Conservation (phyloP, 1,140 invertebrate species). For the Drosophila obscura region DNA sequence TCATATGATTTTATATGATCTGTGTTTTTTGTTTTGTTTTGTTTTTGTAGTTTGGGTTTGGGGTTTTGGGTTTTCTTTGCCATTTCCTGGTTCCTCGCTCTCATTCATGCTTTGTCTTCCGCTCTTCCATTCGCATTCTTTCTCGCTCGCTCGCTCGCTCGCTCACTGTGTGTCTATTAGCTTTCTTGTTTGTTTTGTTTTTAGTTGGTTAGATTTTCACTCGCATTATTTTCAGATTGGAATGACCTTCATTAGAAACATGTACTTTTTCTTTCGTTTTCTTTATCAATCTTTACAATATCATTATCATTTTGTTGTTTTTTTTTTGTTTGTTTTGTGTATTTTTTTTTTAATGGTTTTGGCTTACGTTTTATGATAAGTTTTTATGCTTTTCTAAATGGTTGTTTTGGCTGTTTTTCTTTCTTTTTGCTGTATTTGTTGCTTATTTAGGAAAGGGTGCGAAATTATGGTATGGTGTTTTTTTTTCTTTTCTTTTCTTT, state of each 20-base stretch:
- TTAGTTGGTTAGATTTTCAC: conserved; percentile 70
- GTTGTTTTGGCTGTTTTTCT: conserved; percentile 49
- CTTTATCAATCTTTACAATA: conserved; percentile 63
- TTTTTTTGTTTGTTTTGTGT: conserved; percentile 20
- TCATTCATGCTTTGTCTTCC: conserved; percentile 24
- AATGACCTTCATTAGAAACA: conserved; percentile 83
- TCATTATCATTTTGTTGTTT: conserved; percentile 14
- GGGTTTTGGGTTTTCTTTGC: too few species aligned
- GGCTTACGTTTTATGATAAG: conserved; percentile 49
- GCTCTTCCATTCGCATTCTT: conserved; percentile 35
- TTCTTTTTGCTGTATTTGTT: conserved; percentile 42
- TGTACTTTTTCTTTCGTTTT: conserved; percentile 64
- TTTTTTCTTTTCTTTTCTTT: conserved; percentile 24
- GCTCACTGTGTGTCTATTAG: conserved; percentile 19
- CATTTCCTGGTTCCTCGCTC: conserved; percentile 13
- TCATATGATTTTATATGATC: conserved; percentile 19
- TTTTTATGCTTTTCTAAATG: conserved; percentile 50
- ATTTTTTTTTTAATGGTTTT: conserved; percentile 26
- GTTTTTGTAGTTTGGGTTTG: not conserved
- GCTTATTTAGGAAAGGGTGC: conserved; percentile 71
- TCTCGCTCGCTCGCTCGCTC: conserved; percentile 20
- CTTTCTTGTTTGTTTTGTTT: conserved; percentile 37
- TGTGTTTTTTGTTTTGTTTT: conserved; percentile 25
- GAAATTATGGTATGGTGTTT: conserved; percentile 60
- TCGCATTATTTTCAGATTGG: conserved; percentile 80